phyloP scores from a whole-genome alignment of 2,113 vertebrate species.

The Morphnarchus princeps region DNA sequence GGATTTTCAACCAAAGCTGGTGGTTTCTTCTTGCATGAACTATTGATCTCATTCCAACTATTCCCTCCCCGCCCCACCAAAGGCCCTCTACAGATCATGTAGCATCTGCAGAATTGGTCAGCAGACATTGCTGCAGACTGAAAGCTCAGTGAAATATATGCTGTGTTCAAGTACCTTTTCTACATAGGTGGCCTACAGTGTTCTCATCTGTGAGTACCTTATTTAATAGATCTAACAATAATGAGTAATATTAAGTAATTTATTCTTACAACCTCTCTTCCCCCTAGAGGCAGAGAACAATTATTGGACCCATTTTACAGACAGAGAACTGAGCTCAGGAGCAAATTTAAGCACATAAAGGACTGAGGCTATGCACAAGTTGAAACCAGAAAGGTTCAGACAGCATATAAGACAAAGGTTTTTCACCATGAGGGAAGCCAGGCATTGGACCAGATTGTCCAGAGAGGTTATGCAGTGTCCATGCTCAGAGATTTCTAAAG shows the following conservation, averaged over 20 bases:
- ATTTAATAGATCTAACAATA: not conserved
- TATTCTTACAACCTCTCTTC: not conserved
- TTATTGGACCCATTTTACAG: not conserved
- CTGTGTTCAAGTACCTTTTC: not conserved
- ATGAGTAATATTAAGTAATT: not conserved
- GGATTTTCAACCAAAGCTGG: not conserved
- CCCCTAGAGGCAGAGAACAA: not conserved
- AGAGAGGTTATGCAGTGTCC: not conserved
- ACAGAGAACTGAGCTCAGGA: not conserved
- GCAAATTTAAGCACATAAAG: not conserved
- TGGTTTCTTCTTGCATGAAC: not conserved
- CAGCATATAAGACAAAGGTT: not conserved
- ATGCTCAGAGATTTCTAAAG: not conserved
- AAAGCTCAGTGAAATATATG: not conserved
- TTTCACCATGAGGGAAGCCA: not conserved
- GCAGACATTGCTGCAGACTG: not conserved
- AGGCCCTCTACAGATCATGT: not conserved
- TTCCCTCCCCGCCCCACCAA: not conserved
- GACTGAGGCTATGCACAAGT: not conserved
- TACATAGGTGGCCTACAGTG: not conserved
- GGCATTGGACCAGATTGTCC: not conserved
- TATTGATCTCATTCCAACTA: not conserved
- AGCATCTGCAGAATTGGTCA: not conserved
- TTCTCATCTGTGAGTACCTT: not conserved
- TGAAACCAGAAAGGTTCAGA: not conserved